phyloP scores from a whole-genome alignment of 1,140 invertebrate species.

The Protaetia brevitarsis region DNA sequence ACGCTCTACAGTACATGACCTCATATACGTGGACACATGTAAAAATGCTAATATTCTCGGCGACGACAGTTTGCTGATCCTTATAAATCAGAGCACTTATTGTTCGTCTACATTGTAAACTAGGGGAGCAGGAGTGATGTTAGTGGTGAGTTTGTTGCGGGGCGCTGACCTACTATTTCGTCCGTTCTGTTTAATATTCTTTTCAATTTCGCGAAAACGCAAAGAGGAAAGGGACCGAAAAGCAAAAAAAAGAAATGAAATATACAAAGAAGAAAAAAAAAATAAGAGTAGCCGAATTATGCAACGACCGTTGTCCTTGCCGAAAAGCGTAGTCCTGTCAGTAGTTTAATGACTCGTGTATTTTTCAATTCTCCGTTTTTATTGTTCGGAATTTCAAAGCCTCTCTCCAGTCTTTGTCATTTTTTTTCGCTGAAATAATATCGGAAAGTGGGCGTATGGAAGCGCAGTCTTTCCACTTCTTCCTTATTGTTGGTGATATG shows the following conservation, averaged over 20 bases:
- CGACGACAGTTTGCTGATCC: conserved; percentile 5
- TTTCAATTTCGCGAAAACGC: conserved; percentile 5
- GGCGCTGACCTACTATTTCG: not conserved
- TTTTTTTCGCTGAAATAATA: not conserved
- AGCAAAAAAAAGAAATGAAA: not conserved
- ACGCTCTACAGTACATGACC: not conserved
- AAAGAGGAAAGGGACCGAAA: not conserved
- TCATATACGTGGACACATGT: not conserved
- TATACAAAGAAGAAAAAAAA: not conserved
- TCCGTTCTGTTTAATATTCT: not conserved
- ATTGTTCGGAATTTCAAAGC: conserved; percentile 1
- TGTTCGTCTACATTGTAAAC: conserved; percentile 3
- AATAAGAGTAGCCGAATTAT: not conserved
- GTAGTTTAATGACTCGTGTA: conserved; percentile 15
- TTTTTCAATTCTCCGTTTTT: conserved; percentile 15
- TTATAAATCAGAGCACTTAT: not conserved
- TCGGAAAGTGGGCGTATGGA: not conserved
- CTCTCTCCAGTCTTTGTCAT: too few species aligned
- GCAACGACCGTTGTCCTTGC: not conserved
- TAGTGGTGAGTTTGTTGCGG: not conserved
- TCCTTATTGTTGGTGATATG: not conserved
- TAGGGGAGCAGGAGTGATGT: too few species aligned
- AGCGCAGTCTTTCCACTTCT: not conserved
- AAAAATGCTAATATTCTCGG: conserved; percentile 8
- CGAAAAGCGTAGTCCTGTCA: not conserved